Evolutionary conservation across 2,888 invertebrate species (phyloP), one percentile per base, ranked within the genome.

Genomic region (Heliconius cydno): DNA sequence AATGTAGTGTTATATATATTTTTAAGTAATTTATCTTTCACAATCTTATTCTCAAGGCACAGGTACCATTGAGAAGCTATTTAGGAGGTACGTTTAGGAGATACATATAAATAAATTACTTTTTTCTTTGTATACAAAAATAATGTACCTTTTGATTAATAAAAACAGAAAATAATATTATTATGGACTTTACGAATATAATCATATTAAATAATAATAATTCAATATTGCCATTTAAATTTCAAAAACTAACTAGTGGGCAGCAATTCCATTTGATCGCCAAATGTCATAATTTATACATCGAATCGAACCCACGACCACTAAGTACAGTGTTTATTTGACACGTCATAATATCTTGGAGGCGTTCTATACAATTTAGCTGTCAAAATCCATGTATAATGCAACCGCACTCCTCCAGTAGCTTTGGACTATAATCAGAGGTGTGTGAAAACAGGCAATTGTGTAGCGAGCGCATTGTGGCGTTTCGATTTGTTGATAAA

Each of bases 401-500:
- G 92, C 73, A 86, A 80, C 80, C 87, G 79, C 79, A 68, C 82
- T 72, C 41, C 77, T 52, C 65, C 13, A 57, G 86, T 87, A 85
- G 86, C 87, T 86, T 85, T 86, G 83, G 86, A 85, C 87, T 88
- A 89, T 89, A 91, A 91, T 90, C 88, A 92, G 89, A 88, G 87
- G 86, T 83, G 85, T 93, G 92, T 92, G 93, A 93, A 92, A 91
- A 91, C 90, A 89, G 87, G 86, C 92, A 93, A 93, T 93, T 92
- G 90, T 88, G 88, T 86, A 83, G 82, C 82, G 84, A 85, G 81
- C 82, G 83, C 83, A 85, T 81, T 83, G 80, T 81, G 78, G 63
- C 72, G 77, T 80, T 83, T 84, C 83, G 83, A 84, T 84, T 84
- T 82, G 84, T 83, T 83, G 82, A 80, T 76, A 83, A 83, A 84